phyloP scores from a whole-genome alignment of 2,888 invertebrate genomes.

The Drosophila tripunctata region DNA sequence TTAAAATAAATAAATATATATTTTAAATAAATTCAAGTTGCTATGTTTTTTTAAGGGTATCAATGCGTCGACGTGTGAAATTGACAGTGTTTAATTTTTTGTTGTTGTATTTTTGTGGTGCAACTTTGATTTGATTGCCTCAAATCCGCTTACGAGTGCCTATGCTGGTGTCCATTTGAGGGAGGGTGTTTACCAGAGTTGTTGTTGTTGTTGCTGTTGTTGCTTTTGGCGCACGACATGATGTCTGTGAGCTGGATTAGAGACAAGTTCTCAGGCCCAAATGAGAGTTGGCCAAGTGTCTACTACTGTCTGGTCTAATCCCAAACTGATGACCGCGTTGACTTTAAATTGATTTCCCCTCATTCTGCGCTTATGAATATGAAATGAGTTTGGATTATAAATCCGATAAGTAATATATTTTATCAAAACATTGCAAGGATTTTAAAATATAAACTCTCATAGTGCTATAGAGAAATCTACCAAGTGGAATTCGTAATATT shows the following conservation, averaged over 20 bases:
- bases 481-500: too few relatives aligned
- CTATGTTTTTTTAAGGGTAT: neutral
- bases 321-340: constrained; percentile 44
- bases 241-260: constrained; percentile 78
- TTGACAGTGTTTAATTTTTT: constrained; percentile 9
- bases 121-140: constrained; percentile 59
- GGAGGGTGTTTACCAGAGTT: constrained; percentile 38
- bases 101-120: constrained; percentile 10
- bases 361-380: constrained; percentile 33
- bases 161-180: constrained; percentile 63
- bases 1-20: too few relatives aligned
- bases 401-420: neutral
- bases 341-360: constrained; percentile 28
- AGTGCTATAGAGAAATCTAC: too few relatives aligned
- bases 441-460: neutral
- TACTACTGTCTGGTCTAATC: constrained; percentile 39
- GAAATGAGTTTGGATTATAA: constrained; percentile 27
- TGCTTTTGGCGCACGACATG: constrained; percentile 29
- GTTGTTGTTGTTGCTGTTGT: constrained; percentile 5
- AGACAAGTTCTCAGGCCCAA: constrained; percentile 72
- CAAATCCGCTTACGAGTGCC: constrained; percentile 77
- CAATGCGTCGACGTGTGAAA: neutral
- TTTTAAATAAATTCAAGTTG: too few relatives aligned
- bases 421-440: neutral
- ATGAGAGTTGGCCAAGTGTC: constrained; percentile 37